phyloP scores from a whole-genome alignment of 2,113 vertebrate genomes.

The Diadophis punctatus region DNA sequence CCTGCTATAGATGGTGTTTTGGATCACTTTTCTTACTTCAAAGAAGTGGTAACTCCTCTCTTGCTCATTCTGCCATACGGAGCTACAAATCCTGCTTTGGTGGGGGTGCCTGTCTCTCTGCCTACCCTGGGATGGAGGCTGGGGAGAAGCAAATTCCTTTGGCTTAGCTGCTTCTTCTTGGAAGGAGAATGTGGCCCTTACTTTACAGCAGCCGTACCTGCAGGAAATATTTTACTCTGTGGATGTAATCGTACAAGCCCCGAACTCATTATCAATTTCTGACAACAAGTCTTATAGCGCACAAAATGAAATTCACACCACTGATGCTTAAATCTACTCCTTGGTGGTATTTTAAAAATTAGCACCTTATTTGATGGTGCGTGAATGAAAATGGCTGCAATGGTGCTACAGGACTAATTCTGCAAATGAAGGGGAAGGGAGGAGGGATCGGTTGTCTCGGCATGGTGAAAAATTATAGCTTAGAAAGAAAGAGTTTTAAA shows the following conservation, averaged over 20 bases:
- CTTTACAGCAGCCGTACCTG: neutral
- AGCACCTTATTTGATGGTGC: constrained; percentile 2
- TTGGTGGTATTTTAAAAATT: constrained; percentile 4
- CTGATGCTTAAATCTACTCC: neutral
- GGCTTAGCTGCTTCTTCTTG: neutral
- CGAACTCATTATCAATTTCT: constrained; percentile 1
- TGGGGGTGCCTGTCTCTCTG: neutral
- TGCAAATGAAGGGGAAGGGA: neutral
- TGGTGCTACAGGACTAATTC: neutral
- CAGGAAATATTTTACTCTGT: neutral
- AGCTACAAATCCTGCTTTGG: neutral
- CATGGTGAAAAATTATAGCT: neutral
- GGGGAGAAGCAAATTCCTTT: neutral
- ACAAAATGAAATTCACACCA: constrained; percentile 10
- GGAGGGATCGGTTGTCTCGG: neutral
- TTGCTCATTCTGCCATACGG: neutral
- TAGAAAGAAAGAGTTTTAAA: neutral
- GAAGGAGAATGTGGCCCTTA: neutral
- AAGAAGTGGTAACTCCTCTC: neutral
- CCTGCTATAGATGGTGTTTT: neutral
- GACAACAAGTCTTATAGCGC: neutral
- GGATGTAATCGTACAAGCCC: neutral
- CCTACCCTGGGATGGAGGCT: neutral
- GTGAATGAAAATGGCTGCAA: neutral
- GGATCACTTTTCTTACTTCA: neutral